Evolutionary conservation across 2,888 invertebrate genomes (phyloP).

Genomic region (Pseudococcus longispinus): DNA sequence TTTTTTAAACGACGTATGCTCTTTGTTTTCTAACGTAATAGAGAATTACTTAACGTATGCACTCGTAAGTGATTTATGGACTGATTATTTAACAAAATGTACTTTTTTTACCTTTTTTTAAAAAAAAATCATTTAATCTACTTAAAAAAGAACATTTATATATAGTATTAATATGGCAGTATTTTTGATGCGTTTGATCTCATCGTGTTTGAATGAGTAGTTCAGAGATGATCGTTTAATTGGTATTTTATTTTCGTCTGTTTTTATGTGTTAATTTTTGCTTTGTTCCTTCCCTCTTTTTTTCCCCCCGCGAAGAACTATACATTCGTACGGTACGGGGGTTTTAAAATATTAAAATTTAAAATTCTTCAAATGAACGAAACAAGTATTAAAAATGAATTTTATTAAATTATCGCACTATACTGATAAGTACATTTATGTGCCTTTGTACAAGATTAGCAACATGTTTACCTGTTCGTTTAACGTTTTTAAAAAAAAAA

Average conservation of each 20-base stretch:
- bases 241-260: slow-evolving; percentile 11
- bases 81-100: slow-evolving; percentile 40
- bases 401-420: slow-evolving; percentile 40
- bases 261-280: slow-evolving; percentile 6
- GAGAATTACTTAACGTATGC: neutral
- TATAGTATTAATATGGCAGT: slow-evolving; percentile 26
- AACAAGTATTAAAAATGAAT: slow-evolving; percentile 33
- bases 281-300: slow-evolving; percentile 4
- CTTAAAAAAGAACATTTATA: neutral
- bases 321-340: neutral
- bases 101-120: neutral
- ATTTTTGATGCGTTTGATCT: slow-evolving; percentile 39
- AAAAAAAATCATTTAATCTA: neutral
- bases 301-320: neutral
- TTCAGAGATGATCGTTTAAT: slow-evolving; percentile 18
- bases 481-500: slow-evolving; percentile 1
- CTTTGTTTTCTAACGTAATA: slow-evolving; percentile 7
- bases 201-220: slow-evolving; percentile 28
- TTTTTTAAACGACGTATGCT: neutral
- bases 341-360: neutral
- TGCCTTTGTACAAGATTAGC: slow-evolving; percentile 55
- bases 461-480: slow-evolving; percentile 54
- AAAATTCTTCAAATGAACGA: neutral
- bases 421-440: slow-evolving; percentile 50
- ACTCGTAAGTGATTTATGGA: slow-evolving; percentile 16